A percentile compares a stretch with the other conserved stretches of the same genome.
Conservation (phyloP, 2,888 invertebrate species). For the Physocephala rufipes region DNA sequence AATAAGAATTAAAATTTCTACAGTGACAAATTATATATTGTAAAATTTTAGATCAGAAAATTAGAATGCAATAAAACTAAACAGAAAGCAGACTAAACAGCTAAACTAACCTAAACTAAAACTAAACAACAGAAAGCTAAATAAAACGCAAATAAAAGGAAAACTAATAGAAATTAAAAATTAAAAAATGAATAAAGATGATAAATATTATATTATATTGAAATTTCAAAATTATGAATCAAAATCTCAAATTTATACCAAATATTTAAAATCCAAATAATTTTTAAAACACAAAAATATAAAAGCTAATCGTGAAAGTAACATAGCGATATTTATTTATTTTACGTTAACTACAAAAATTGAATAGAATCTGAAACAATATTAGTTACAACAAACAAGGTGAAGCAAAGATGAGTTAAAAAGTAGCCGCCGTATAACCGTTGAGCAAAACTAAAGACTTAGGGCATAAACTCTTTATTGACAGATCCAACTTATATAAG, state of each 20-base stretch:
- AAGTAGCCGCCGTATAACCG: background rate
- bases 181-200: too few relatives aligned
- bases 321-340: too few relatives aligned
- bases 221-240: too few relatives aligned
- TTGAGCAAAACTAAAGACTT: slow-evolving; percentile 17
- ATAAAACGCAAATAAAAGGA: too few relatives aligned
- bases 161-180: too few relatives aligned
- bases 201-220: too few relatives aligned
- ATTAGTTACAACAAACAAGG: background rate
- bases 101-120: background rate
- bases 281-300: too few relatives aligned
- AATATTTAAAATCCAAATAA: too few relatives aligned
- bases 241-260: too few relatives aligned
- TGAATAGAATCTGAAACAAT: background rate
- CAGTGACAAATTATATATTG: background rate
- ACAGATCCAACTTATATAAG: background rate
- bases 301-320: too few relatives aligned
- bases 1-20: too few relatives aligned
- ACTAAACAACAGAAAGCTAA: background rate
- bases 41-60: background rate
- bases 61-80: background rate
- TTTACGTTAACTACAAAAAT: too few relatives aligned
- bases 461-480: slow-evolving; percentile 25
- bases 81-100: background rate
- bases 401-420: background rate